These are phyloP conservation scores for Ctenosaura bakeri DNA, from an alignment of 2,797 vertebrate genomes.

Conservation along the genomic window DNA sequence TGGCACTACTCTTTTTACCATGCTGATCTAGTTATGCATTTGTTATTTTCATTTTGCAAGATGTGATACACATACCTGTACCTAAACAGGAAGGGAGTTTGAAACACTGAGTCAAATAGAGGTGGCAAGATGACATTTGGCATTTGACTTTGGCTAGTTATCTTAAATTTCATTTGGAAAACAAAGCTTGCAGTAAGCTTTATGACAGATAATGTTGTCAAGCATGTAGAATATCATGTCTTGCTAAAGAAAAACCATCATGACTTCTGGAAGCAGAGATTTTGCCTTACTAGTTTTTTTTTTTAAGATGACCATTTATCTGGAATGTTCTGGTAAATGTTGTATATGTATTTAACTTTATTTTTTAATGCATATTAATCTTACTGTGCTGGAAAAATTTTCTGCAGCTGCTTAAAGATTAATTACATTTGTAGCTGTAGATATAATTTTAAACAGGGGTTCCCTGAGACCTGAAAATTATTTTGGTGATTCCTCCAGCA, in stretches of 20 bases:
- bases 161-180: neutral
- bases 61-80: neutral
- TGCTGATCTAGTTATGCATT: neutral
- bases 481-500: too few relatives aligned
- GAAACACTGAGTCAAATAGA: neutral
- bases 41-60: neutral
- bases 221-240: neutral
- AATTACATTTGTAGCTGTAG: neutral
- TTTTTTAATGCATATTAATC: neutral
- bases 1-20: neutral
- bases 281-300: neutral
- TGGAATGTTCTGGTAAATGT: neutral
- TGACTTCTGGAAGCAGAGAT: neutral
- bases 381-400: neutral
- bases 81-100: neutral
- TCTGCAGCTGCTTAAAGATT: neutral
- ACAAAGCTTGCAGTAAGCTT: neutral
- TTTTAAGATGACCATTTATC: neutral
- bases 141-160: neutral
- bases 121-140: neutral
- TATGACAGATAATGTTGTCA: neutral
- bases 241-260: neutral
- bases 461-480: too few relatives aligned
- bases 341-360: neutral
- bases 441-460: too few relatives aligned